Evolutionary conservation across 1,140 invertebrate genomes (phyloP), one percentile per base, ranked within the genome.

Genomic region (Pentalonia nigronervosa): DNA sequence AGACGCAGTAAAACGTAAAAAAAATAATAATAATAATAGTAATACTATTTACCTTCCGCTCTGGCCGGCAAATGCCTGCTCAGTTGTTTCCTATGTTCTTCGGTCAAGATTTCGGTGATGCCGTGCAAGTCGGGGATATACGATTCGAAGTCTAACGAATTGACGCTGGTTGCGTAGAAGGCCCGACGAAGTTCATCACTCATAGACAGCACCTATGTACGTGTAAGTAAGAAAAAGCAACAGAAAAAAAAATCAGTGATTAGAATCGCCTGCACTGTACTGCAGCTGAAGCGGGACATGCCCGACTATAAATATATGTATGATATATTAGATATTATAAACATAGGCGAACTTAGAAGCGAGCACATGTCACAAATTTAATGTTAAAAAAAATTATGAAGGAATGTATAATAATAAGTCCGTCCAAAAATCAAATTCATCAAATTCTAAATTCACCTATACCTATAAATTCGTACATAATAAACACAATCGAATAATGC

Each of bases 41-140:
- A 41, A 86, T 86, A 30, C 30, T 86, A 50, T n/a, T 94, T 94
- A 95, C 95, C 98, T 95, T 99, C 98, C 53, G 99, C 99, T 94
- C 99, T 96, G 23, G 99, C 98, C 20, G 99, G 99, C 94, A 99
- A 96, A 96, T 98, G 97, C 93, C 97, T 96, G 95, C 97, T 98
- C 56, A 99, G 95, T 95, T 97, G 96, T 95, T 97, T 97, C 93
- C 98, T 97, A 95, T 99, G 98, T 81, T 98, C 97, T 95, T 98
- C 98, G 93, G 97, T 97, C 93, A 99, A 96, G 94, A 99, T 98
- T 95, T 98, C 98, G 30, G 98, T 98, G 89, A 96, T 96, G 56
- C 97, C 98, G 94, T 98, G 97, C 93, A 99, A 96, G 94, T 99
- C 98, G 7, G 98, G 98, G 91, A 98, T 96, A 94, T 97, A 97